Conservation (phyloP, 1,140 invertebrate species). For the Drosophila bifasciata region DNA sequence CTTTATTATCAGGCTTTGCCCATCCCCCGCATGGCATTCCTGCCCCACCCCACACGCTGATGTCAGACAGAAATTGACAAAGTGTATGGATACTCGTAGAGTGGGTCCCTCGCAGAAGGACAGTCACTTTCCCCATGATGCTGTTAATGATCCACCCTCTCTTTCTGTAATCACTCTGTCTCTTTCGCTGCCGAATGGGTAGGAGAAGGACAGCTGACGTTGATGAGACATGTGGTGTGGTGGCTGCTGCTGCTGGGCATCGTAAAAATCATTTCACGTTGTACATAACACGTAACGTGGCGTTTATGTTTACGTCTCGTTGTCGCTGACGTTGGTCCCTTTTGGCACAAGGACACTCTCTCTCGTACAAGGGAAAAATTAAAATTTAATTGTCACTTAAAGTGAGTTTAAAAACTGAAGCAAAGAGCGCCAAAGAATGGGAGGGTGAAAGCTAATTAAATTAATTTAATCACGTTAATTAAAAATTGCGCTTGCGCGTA, state of each 20-base stretch:
- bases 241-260: conserved; percentile 55
- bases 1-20: conserved; percentile 55
- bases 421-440: conserved; percentile 4
- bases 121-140: conserved; percentile 58
- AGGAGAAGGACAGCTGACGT: conserved; percentile 54
- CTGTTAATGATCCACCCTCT: conserved; percentile 57
- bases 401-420: conserved; percentile 54
- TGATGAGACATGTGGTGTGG: conserved; percentile 74
- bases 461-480: conserved; percentile 79
- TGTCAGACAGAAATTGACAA: conserved; percentile 63
- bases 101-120: not conserved
- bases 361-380: conserved; percentile 35
- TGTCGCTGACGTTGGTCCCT: conserved; percentile 43
- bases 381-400: conserved; percentile 75
- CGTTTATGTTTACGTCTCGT: conserved; percentile 73
- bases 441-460: conserved; percentile 59
- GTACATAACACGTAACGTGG: conserved; percentile 74
- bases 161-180: not conserved
- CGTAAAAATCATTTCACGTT: conserved; percentile 78
- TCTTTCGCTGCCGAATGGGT: not conserved
- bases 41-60: conserved; percentile 4
- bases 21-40: not conserved
- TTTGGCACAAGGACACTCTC: conserved; percentile 32
- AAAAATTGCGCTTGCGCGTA: conserved; percentile 50
- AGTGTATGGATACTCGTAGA: conserved; percentile 37